phyloP scores from a whole-genome alignment of 2,113 vertebrate species.

The Hepsetus odoe region DNA sequence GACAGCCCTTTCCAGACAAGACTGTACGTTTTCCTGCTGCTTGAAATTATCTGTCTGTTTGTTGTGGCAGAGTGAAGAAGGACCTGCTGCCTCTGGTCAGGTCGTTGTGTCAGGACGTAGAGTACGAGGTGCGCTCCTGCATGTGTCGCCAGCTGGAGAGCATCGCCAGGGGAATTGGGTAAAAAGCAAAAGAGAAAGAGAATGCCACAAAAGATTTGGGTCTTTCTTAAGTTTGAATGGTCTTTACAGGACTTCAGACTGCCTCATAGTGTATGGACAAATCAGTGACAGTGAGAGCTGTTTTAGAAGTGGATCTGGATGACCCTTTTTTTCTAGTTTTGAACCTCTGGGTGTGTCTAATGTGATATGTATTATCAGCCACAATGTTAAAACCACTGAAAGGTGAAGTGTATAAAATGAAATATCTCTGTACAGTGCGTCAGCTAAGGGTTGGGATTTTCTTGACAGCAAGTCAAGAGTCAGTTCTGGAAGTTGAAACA shows the following conservation, averaged over 20 bases:
- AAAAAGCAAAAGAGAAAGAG: conserved; percentile 57
- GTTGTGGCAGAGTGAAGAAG: conserved; percentile 82
- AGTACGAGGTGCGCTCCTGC: conserved; percentile 90
- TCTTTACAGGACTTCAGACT: neutral
- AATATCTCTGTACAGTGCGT: too few species aligned
- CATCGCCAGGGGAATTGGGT: conserved; percentile 89
- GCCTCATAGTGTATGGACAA: neutral
- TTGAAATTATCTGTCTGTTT: neutral
- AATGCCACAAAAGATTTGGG: neutral
- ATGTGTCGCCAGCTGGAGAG: conserved; percentile 92
- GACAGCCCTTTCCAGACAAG: neutral
- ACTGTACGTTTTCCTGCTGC: neutral
- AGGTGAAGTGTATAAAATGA: too few species aligned
- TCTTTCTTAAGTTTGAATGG: neutral
- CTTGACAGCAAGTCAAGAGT: too few species aligned
- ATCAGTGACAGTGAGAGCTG: neutral
- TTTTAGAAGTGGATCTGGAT: neutral
- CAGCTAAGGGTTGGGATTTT: too few species aligned
- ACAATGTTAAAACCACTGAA: too few species aligned
- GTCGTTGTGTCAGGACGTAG: conserved; percentile 89
- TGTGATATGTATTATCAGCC: too few species aligned
- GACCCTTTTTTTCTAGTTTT: too few species aligned
- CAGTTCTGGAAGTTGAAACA: too few species aligned
- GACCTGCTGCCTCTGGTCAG: conserved; percentile 91
- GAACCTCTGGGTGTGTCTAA: neutral